phyloP scores from a whole-genome alignment of 2,888 invertebrate species.

The Aphrophora alni region DNA sequence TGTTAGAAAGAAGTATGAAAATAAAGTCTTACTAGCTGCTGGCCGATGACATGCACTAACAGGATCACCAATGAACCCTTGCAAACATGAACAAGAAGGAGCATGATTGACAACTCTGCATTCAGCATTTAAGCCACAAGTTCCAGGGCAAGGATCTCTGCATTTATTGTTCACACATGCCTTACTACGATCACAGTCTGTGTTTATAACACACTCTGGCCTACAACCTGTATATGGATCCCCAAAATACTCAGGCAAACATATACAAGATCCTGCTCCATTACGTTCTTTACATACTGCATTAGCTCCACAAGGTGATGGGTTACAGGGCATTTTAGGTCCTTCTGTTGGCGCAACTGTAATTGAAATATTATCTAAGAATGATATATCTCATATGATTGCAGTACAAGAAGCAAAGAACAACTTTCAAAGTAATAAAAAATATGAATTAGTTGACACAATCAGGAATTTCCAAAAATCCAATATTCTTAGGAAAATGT shows the following conservation, averaged over 20 bases:
- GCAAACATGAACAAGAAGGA: constrained; percentile 76
- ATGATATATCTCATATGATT: no score
- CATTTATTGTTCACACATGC: constrained; percentile 87
- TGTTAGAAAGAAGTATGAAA: constrained; percentile 44
- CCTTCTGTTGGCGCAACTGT: constrained; percentile 63
- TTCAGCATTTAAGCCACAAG: constrained; percentile 82
- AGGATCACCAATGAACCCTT: constrained; percentile 81
- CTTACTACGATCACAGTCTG: constrained; percentile 77
- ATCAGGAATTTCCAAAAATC: no score
- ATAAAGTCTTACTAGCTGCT: constrained; percentile 56
- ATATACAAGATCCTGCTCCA: constrained; percentile 82
- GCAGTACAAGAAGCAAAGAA: not conserved
- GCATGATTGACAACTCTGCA: constrained; percentile 84
- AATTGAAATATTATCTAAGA: no score
- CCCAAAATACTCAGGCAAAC: no score
- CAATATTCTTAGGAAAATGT: no score
- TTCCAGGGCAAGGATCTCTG: no score
- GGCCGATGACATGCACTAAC: constrained; percentile 73
- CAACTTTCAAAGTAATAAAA: no score
- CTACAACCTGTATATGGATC: constrained; percentile 85
- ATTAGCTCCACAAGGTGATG: no score
- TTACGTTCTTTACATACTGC: no score
- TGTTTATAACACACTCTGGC: constrained; percentile 88
- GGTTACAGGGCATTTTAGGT: constrained; percentile 73
- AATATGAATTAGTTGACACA: no score